Evolutionary conservation across 1,140 invertebrate species (phyloP), one percentile per base, ranked within the genome.

Genomic region (Schmidtea mediterranea): DNA sequence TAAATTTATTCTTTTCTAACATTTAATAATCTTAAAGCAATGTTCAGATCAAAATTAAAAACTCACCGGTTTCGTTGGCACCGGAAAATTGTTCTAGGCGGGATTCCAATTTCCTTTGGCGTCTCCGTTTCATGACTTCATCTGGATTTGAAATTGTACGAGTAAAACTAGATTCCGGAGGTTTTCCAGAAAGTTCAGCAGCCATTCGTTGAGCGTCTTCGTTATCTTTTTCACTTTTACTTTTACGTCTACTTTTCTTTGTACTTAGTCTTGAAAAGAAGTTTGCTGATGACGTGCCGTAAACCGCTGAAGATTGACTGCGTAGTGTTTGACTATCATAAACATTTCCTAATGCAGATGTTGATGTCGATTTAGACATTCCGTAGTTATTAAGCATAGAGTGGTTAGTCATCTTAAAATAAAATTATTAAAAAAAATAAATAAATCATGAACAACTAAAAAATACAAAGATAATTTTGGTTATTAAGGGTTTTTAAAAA

Each of bases 141-240:
- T 98, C 90, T 9, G 90, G 90, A 71, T 98, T 97, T 46, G 86
- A 94, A 60, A 97, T 95, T 53, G 83, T 92, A 52, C 90, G 72
- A 15, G 87, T 95, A 65, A 97, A 97, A 61, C 81, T 87, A 22
- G 84, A 90, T 69, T 94, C 86, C 18, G 89, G 89, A 52, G 95
- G 67, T 71, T 95, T 87, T 36, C 55, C 57, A 52, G 65, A 66
- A 37, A 63, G 55, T 38, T 62, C 57, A 37, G 60, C 56, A 2
- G 61, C 62, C 12, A 62, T 55, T 36, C 54, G 13, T 32, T 26
- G 15, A 36, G 16, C 8, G 50, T 52, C 38, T 54, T 52, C 9
- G 49, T 21, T 16, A 56, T 52, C n/a, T 53, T 47, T 15, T 52
- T 54, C 22, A 52, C 47, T 47, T 58, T 57, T 40, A 15, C 19